Evolutionary conservation across 2,797 vertebrate species (phyloP), one percentile per base, ranked within the genome.

Genomic region (Mus minutoides): DNA sequence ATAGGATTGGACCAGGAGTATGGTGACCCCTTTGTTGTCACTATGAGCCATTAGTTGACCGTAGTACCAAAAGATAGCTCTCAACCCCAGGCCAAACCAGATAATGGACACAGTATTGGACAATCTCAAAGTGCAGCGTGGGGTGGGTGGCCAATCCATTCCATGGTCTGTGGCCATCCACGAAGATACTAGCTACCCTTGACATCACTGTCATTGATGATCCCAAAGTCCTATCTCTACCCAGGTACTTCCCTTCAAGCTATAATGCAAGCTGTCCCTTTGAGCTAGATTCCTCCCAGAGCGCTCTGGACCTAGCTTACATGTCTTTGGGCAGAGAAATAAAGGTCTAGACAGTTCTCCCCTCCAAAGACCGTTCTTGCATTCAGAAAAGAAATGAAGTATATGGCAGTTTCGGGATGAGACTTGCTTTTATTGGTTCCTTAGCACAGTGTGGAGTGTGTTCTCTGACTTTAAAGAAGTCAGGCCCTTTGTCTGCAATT

Each of bases 301-400:
- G 6, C 13, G 29, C 6, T 92, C 71, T 22, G 24, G 52, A 62
- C 13, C 37, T 2, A 40, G 56, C 52, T 88, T 21, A 0, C n/a
- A n/a, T 56, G 85, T 64, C 49, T 93, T 87, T 87, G 83, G n/a
- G 88, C 88, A n/a, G 49, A 92, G 88, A 64, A 85, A 11, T n/a
- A 62, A 96, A 46, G 58, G 58, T 52, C 62, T 80, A 46, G 71
- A 92, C 40, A 37, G 10, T 17, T 13, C 12, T 79, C 37, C 0
- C 19, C 24, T 43, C 37, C 19, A 49, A 56, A 80, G 13, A 40
- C 29, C 8, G 73, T 54, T 14, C 69, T 2, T 94, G 13, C 52
- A 14, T 77, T 93, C 43, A 82, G 73, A 52, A 16, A 73, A 46
- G 26, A 46, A 76, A 76, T 54, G 62, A 80, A 37, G 14, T 22